phyloP scores from a whole-genome alignment of 1,140 invertebrate species.

The Drosophila oshimai region DNA sequence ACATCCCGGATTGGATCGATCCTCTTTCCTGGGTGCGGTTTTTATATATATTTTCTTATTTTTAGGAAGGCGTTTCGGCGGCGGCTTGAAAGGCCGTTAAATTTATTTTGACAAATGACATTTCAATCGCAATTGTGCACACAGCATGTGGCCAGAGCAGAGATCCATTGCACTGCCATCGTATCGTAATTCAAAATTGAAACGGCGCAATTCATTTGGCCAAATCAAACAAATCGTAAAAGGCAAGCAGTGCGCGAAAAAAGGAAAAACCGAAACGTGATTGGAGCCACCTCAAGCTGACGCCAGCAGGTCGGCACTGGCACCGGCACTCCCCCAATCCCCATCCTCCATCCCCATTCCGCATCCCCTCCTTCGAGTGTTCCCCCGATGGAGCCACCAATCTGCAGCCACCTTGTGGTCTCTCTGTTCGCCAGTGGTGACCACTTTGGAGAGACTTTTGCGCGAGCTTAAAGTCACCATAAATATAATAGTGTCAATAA shows the following conservation, averaged over 20 bases:
- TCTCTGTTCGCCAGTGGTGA: not conserved
- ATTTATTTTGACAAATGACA: conserved; percentile 83
- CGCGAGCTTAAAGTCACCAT: no score
- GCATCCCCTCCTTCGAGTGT: no score
- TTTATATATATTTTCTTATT: no score
- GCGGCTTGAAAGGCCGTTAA: conserved; percentile 67
- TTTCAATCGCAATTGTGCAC: conserved; percentile 75
- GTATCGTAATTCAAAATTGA: conserved; percentile 70
- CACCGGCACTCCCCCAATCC: conserved; percentile 26
- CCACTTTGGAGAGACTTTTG: no score
- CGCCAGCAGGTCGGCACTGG: conserved; percentile 53
- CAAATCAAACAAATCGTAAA: conserved; percentile 81
- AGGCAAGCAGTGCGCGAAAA: conserved; percentile 65
- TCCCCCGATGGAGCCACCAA: conserved; percentile 4
- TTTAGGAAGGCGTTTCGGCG: conserved; percentile 43
- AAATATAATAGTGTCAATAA: no score
- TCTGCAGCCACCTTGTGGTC: conserved; percentile 8
- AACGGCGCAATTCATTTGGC: conserved; percentile 78
- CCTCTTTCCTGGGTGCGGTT: conserved; percentile 14
- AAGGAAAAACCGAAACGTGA: conserved; percentile 56
- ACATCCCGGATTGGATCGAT: conserved; percentile 10
- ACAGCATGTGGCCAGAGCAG: conserved; percentile 53
- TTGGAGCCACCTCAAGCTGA: conserved; percentile 75
- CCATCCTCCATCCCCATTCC: no score
- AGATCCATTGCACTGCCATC: conserved; percentile 8